A percentile compares a stretch with the other conserved stretches of the same genome.
These are phyloP conservation scores for Trochalopteron elliotii DNA, from an alignment of 2,113 vertebrate genomes.

Conservation along the genomic window DNA sequence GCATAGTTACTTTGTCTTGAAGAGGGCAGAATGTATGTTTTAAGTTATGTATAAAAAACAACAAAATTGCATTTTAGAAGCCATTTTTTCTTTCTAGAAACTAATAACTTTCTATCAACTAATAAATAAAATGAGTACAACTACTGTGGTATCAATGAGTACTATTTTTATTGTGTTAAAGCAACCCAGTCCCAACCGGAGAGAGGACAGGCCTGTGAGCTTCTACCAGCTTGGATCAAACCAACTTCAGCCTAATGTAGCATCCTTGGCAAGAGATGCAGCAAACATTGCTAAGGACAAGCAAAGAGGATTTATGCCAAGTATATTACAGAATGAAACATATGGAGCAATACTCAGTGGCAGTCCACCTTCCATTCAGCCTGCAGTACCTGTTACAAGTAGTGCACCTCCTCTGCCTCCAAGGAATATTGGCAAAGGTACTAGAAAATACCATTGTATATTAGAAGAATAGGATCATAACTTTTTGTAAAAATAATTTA, in stretches of 20 bases:
- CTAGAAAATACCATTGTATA: neutral
- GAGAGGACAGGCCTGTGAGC: slow-evolving; percentile 95
- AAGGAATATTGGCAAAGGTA: slow-evolving; percentile 92
- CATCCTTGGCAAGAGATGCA: slow-evolving; percentile 80
- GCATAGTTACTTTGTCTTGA: neutral
- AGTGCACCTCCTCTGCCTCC: slow-evolving; percentile 91
- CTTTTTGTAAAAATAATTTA: neutral
- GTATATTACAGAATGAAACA: slow-evolving; percentile 94
- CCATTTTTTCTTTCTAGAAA: neutral
- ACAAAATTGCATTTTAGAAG: neutral
- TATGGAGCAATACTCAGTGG: slow-evolving; percentile 89
- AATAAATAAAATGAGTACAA: neutral
- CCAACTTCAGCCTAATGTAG: slow-evolving; percentile 77
- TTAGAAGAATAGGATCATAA: neutral
- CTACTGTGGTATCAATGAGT: neutral
- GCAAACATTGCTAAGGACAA: slow-evolving; percentile 86
- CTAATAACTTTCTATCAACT: neutral
- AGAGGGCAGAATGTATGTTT: neutral
- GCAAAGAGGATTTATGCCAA: slow-evolving; percentile 86
- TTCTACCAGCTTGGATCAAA: slow-evolving; percentile 88
- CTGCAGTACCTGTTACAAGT: slow-evolving; percentile 61
- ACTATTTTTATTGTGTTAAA: neutral
- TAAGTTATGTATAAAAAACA: neutral
- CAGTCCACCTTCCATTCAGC: slow-evolving; percentile 70
- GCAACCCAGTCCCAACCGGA: slow-evolving; percentile 93